These are phyloP conservation scores for Campylomormyrus tamandua DNA, from an alignment of 2,113 vertebrate species.

Conservation along the genomic window DNA sequence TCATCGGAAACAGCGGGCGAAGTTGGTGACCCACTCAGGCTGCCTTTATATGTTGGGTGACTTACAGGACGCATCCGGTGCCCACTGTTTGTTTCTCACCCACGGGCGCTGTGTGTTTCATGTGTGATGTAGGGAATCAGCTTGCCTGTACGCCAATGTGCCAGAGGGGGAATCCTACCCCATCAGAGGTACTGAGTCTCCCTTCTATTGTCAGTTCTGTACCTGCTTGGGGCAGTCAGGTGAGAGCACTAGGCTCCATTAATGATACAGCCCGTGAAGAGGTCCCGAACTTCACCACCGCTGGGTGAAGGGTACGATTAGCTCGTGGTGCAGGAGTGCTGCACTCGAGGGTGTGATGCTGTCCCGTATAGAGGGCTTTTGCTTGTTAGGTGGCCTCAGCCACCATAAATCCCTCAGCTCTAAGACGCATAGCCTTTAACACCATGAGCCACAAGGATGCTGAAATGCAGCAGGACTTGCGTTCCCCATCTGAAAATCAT, in stretches of 20 bases:
- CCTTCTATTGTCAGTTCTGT: not conserved
- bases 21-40: not conserved
- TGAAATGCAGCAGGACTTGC: not conserved
- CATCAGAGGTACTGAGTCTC: conserved; percentile 35
- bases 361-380: not conserved
- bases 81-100: not conserved
- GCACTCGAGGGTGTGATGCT: not conserved
- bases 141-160: conserved; percentile 71
- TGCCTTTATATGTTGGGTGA: not conserved
- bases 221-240: not conserved
- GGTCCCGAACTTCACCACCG: not conserved
- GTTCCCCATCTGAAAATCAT: not conserved
- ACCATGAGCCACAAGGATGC: not conserved
- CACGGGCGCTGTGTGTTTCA: not conserved
- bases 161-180: conserved; percentile 81
- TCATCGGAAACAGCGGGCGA: not conserved
- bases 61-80: not conserved
- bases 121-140: conserved; percentile 64
- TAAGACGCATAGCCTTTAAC: not conserved
- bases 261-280: not conserved
- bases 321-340: not conserved
- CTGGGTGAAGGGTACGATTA: not conserved
- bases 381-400: not conserved
- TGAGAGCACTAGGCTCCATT: not conserved
- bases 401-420: not conserved